These are phyloP conservation scores for Acholoe squamosa DNA, from an alignment of 2,888 invertebrate species.

Conservation along the genomic window DNA sequence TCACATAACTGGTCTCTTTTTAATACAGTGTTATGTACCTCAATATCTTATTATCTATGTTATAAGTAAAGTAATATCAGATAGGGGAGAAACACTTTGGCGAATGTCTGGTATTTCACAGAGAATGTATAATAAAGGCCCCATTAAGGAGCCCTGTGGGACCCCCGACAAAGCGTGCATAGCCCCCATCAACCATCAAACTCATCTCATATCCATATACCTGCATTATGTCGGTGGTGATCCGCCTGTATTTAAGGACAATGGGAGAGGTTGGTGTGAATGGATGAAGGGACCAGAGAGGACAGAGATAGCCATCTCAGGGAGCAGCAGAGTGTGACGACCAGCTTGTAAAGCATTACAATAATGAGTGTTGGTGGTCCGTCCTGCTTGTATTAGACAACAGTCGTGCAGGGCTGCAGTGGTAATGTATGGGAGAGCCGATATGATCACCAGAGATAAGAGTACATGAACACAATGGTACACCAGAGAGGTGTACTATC, in stretches of 20 bases:
- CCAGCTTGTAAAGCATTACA: neutral
- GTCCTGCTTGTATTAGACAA: neutral
- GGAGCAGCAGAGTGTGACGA: neutral
- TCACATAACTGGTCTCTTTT: no score
- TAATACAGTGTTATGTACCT: no score
- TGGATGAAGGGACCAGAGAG: neutral
- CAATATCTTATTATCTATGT: no score
- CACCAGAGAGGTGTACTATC: neutral
- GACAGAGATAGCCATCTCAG: neutral
- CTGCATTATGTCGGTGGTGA: neutral
- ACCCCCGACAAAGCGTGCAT: conserved; percentile 24
- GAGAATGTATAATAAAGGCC: neutral
- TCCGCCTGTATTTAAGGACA: neutral
- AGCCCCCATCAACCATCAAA: neutral
- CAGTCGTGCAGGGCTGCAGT: neutral
- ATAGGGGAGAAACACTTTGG: neutral
- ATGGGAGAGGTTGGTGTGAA: neutral
- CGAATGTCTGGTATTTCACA: conserved; percentile 3
- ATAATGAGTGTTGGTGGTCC: conserved; percentile 6
- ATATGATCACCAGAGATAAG: neutral
- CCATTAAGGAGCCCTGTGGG: neutral
- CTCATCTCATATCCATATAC: conserved; percentile 9
- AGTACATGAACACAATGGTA: neutral
- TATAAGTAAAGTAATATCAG: no score
- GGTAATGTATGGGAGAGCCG: neutral